Conservation (phyloP, 2,888 invertebrate genomes). For the Bursaphelenchus okinawaensis region DNA sequence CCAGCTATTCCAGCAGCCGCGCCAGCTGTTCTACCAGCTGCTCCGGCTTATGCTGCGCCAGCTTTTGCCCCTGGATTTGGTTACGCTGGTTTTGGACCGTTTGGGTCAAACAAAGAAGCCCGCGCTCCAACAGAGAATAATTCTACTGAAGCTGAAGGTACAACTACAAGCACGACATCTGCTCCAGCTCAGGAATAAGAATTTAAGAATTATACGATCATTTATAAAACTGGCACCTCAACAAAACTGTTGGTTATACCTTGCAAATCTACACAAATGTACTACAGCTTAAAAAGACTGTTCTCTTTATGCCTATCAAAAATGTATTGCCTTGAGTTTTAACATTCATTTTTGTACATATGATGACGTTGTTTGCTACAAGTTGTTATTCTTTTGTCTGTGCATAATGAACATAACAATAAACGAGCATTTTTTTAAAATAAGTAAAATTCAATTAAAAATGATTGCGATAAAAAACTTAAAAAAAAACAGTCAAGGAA, state of each 20-base stretch:
- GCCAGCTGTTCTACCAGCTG: neutral
- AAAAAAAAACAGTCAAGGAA: too few relatives aligned
- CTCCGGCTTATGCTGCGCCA: neutral
- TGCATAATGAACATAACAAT: neutral
- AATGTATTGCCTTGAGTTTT: too few relatives aligned
- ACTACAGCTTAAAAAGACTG: too few relatives aligned
- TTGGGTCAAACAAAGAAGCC: slow-evolving; percentile 3
- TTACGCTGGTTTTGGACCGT: slow-evolving; percentile 9
- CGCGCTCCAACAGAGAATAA: neutral
- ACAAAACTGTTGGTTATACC: too few relatives aligned
- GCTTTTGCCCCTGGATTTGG: slow-evolving; percentile 1
- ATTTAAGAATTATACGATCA: too few relatives aligned
- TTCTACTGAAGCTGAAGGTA: neutral
- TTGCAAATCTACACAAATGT: too few relatives aligned
- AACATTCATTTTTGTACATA: too few relatives aligned
- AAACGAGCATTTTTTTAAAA: neutral
- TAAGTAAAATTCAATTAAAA: too few relatives aligned
- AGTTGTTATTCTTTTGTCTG: neutral
- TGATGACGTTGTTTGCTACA: too few relatives aligned
- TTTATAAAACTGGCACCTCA: too few relatives aligned
- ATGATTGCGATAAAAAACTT: too few relatives aligned
- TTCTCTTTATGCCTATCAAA: too few relatives aligned
- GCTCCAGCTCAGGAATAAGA: neutral
- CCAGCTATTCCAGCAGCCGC: neutral
- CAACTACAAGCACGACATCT: neutral